These are phyloP conservation scores for Aphis craccivora DNA, from an alignment of 1,140 invertebrate species.

Conservation along the genomic window DNA sequence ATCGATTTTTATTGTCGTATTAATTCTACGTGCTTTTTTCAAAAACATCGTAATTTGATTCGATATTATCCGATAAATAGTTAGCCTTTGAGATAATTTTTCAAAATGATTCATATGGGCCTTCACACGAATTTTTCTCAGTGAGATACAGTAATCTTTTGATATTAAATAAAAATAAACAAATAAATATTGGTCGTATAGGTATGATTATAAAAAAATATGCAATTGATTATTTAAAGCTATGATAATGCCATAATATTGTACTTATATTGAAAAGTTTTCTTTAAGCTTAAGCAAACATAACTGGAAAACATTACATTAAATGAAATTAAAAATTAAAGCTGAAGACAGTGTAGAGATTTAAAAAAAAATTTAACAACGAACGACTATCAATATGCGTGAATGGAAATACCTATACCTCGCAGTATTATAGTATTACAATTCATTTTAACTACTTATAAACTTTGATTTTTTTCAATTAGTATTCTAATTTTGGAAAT, in stretches of 20 bases:
- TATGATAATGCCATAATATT: too few relatives aligned
- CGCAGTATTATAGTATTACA: neutral
- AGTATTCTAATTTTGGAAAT: neutral
- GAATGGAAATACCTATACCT: too few relatives aligned
- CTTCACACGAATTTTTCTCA: too few relatives aligned
- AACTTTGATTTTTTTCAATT: neutral
- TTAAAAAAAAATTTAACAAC: neutral
- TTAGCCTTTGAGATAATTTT: neutral
- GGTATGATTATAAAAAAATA: too few relatives aligned
- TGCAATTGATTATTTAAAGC: too few relatives aligned
- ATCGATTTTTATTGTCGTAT: neutral
- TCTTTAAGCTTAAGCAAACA: too few relatives aligned
- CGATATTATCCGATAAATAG: neutral
- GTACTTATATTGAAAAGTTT: too few relatives aligned
- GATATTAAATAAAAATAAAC: too few relatives aligned
- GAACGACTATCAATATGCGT: neutral
- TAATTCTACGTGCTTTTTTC: neutral
- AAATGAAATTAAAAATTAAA: too few relatives aligned
- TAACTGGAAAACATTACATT: too few relatives aligned
- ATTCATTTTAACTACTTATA: neutral
- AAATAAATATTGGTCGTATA: too few relatives aligned
- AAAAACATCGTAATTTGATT: neutral
- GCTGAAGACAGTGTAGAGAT: neutral
- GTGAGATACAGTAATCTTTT: too few relatives aligned
- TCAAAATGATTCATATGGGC: neutral